Base-by-base conservation (phyloP, 2,888 invertebrate genomes). In the Agapostemon virescens region DNA sequence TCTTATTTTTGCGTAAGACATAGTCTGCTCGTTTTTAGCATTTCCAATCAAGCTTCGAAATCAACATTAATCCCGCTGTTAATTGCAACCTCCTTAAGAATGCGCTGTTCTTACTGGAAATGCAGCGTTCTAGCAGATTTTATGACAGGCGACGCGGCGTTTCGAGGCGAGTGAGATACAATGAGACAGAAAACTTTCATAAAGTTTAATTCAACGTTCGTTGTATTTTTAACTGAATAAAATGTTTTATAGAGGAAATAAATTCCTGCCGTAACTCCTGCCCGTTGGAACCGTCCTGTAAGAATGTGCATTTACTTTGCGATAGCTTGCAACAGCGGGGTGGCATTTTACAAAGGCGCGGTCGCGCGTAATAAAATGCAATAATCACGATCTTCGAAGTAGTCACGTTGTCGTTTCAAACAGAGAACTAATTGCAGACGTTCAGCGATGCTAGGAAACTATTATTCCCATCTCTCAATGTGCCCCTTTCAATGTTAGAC, bases 361-460 rank as follows among this genome's bases (percentile, higher is more conserved):
- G 49, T 42, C 30, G 23, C 67, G n/a, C 6, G 67, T 52, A 63
- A 77, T 72, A 63, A 69, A 79, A 79, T 72, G 77, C 63, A 63
- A 68, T 78, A 69, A 69, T 75, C 38, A 42, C 36, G 78, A 75
- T 75, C 36, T 63, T 45, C 36, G 64, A 1, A 11, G 64, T 36
- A 42, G 23, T 20, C 38, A 55, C 36, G 71, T 23, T 63, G 33
- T 20, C 17, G 23, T 42, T n/a, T 17, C 36, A 26, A 63, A 74
- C 42, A 33, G 7, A 52, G 61, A 71, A 74, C 64, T 77, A 77
- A 79, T 79, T 77, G 79, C 71, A 67, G 67, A 61, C 67, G 42
- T 40, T 63, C 20, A 30, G 30, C 63, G 49, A 77, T 49, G 69
- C 33, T 64, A 49, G 79, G 64, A 79, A 77, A 64, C 72, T 72